These are phyloP conservation scores for Ichneumon xanthorius DNA, from an alignment of 2,888 invertebrate genomes.

Conservation along the genomic window DNA sequence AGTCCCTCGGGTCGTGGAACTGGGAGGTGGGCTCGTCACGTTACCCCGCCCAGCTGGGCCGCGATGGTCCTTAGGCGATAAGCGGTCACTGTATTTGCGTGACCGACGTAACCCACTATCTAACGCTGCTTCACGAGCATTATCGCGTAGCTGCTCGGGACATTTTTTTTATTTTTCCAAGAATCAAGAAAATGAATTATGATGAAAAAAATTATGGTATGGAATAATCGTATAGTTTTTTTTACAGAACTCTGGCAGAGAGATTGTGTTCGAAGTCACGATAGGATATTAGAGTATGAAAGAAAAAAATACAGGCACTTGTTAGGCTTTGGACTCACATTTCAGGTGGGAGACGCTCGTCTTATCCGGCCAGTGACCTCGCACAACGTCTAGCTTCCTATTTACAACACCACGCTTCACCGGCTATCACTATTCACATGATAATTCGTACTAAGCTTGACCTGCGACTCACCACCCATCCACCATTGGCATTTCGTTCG, in stretches of 20 bases:
- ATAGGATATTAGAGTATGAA: background rate
- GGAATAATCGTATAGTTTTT: background rate
- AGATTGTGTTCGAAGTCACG: background rate
- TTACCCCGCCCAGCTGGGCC: slow-evolving; percentile 69
- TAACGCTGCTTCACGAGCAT: background rate
- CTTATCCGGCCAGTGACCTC: slow-evolving; percentile 66
- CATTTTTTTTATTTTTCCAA: background rate
- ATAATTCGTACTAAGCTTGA: slow-evolving; percentile 56
- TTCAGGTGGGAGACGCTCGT: slow-evolving; percentile 68
- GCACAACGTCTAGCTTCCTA: slow-evolving; percentile 58
- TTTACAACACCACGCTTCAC: slow-evolving; percentile 62
- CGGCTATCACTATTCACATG: slow-evolving; percentile 65
- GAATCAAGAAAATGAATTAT: background rate
- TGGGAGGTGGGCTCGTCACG: slow-evolving; percentile 37
- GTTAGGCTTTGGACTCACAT: slow-evolving; percentile 67
- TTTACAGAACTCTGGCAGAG: slow-evolving; percentile 2
- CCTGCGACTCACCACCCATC: slow-evolving; percentile 70
- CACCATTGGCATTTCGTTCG: slow-evolving; percentile 71
- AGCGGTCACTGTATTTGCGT: slow-evolving; percentile 44
- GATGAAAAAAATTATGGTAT: background rate
- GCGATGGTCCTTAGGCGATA: slow-evolving; percentile 63
- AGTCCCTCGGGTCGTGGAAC: slow-evolving; percentile 58
- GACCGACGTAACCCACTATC: slow-evolving; percentile 34
- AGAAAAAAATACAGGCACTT: slow-evolving; percentile 32
- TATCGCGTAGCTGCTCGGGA: background rate